Base-by-base conservation (phyloP, 2,113 vertebrate genomes). In the Atractosteus spatula region DNA sequence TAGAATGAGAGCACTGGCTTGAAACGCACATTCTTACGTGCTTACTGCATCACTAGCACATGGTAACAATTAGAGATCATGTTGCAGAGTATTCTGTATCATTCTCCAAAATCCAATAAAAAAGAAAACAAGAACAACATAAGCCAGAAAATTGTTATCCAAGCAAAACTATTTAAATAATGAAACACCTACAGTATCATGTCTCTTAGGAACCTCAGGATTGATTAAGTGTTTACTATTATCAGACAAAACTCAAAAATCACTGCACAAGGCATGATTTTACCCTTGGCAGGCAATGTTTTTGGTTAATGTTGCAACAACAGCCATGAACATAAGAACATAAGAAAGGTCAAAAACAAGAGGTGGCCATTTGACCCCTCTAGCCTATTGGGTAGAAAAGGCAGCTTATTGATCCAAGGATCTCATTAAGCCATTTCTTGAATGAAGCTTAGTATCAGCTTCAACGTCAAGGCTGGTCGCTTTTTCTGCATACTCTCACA, bases 21-120 rank as follows among this genome's bases (percentile, higher is more conserved):
- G 77, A 77, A 80, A 74, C 14, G 7, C 76, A 79, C 83, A 86
- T 86, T 84, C 83, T 77, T 80, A 13, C 55, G 64, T 73, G 81
- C 79, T 84, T 80, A 84, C 85, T 85, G 80, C 81, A 81, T 74
- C 77, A 11, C 7, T 78, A 81, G 84, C 88, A 91, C 86, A 89
- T 90, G 89, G 86, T 79, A 86, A 82, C 83, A 85, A 90, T 91
- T 90, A 90, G 73, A 76, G 73, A 79, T 62, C 74, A 74, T 74
- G 74, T 80, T 79, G 51, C 75, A 79, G 43, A 70, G 66, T 16
- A 47, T 16, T 54, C 62, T 43, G 51, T n/a, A 10, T 47, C 16
- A 59, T 55, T 66, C 55, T 45, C 63, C 57, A 16, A 42, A 68
- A 47, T 43, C 67, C 73, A 70, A 59, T 62, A 65, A 65, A 69